These are phyloP conservation scores for Pelodytes ibericus DNA, from an alignment of 2,797 vertebrate species.

Conservation along the genomic window DNA sequence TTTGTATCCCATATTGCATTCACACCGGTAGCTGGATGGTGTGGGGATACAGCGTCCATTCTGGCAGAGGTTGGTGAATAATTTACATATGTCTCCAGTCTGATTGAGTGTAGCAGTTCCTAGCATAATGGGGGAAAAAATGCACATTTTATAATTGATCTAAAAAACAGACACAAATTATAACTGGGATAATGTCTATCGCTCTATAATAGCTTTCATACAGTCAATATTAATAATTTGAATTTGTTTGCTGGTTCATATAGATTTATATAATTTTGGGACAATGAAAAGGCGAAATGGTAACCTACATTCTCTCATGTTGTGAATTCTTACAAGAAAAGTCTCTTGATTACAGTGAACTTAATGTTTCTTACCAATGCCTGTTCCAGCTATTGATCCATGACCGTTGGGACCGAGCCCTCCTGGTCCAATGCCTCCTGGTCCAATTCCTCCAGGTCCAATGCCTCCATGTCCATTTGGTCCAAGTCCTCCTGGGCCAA, in stretches of 20 bases:
- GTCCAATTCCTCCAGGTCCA: constrained; percentile 47
- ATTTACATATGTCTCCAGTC: constrained; percentile 92
- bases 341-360: too few relatives aligned
- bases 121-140: constrained; percentile 58
- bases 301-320: too few relatives aligned
- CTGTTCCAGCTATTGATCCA: constrained; percentile 67
- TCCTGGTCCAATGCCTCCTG: constrained; percentile 56
- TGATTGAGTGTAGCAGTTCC: constrained; percentile 85
- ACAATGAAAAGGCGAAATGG: too few relatives aligned
- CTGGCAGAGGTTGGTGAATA: constrained; percentile 93
- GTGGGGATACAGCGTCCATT: constrained; percentile 95
- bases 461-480: constrained; percentile 60
- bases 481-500: constrained; percentile 59
- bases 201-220: too few relatives aligned
- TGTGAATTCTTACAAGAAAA: too few relatives aligned
- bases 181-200: too few relatives aligned
- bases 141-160: not conserved
- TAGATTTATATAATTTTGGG: too few relatives aligned
- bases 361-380: too few relatives aligned
- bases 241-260: too few relatives aligned
- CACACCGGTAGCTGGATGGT: constrained; percentile 90
- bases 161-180: not conserved
- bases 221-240: too few relatives aligned
- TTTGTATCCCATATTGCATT: constrained; percentile 98
- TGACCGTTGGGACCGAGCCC: constrained; percentile 63